Evolutionary conservation across 2,888 invertebrate species (phyloP).

Genomic region (Muscina levida): DNA sequence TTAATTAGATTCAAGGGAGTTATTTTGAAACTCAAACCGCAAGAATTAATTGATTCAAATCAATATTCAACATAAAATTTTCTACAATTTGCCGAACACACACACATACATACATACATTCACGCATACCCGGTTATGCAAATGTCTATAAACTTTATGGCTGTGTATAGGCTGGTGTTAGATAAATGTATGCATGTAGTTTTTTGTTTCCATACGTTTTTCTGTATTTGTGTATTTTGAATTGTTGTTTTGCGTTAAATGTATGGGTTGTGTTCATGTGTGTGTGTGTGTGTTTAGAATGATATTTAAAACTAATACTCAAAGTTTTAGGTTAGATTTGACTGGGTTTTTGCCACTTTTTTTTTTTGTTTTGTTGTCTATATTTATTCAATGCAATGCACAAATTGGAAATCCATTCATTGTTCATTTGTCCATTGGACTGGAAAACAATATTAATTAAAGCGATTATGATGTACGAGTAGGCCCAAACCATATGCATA

Average conservation of each 20-base stretch:
- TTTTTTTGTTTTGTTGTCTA: slow-evolving; percentile 19
- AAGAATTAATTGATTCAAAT: slow-evolving; percentile 81
- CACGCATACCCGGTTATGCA: slow-evolving; percentile 6
- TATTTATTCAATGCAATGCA: slow-evolving; percentile 25
- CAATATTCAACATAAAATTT: slow-evolving; percentile 76
- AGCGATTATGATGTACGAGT: slow-evolving; percentile 33
- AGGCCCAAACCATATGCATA: slow-evolving; percentile 17
- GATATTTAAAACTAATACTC: slow-evolving; percentile 63
- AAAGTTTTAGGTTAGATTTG: slow-evolving; percentile 57
- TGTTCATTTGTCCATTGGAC: slow-evolving; percentile 39
- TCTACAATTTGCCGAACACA: slow-evolving; percentile 39
- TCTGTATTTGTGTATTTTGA: slow-evolving; percentile 27
- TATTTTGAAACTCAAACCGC: slow-evolving; percentile 78
- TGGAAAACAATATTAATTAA: slow-evolving; percentile 38
- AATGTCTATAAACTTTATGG: not conserved
- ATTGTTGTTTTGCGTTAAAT: slow-evolving; percentile 38
- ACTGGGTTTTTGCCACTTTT: slow-evolving; percentile 19
- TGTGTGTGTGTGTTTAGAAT: slow-evolving; percentile 11
- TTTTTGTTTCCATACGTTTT: slow-evolving; percentile 37
- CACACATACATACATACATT: slow-evolving; percentile 9
- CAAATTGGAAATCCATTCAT: slow-evolving; percentile 33
- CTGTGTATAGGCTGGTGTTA: slow-evolving; percentile 22
- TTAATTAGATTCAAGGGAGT: slow-evolving; percentile 80
- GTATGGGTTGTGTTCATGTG: slow-evolving; percentile 18
- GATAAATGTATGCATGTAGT: slow-evolving; percentile 27